Evolutionary conservation across 1,140 invertebrate genomes (phyloP).

Genomic region (Drosophila ambigua): DNA sequence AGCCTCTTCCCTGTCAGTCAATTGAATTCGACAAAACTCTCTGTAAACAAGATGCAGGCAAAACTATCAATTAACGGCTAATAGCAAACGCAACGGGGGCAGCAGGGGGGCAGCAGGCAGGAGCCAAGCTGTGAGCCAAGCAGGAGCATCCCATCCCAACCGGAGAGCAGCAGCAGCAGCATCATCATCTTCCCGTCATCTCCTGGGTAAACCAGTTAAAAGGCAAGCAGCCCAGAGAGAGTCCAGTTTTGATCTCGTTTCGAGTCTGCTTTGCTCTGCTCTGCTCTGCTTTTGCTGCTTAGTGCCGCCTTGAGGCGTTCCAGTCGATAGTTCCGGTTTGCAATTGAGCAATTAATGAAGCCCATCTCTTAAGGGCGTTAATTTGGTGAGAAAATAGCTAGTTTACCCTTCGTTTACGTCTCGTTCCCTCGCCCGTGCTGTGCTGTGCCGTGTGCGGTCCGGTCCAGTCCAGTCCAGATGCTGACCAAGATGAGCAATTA

Average conservation of each 20-base stretch:
- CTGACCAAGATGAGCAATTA: conserved; percentile 41
- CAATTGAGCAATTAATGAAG: conserved; percentile 76
- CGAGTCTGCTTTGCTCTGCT: background rate
- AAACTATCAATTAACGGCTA: conserved; percentile 79
- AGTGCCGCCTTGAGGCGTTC: conserved; percentile 33
- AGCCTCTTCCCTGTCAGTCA: conserved; percentile 31
- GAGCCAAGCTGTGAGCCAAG: conserved; percentile 3
- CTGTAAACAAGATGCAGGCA: conserved; percentile 58
- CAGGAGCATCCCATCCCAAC: conserved; percentile 14
- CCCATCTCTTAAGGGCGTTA: conserved; percentile 52
- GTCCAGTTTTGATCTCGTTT: conserved; percentile 65
- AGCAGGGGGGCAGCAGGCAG: background rate
- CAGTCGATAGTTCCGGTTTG: conserved; percentile 65
- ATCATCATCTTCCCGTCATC: background rate
- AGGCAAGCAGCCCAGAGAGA: conserved; percentile 20
- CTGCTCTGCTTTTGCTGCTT: conserved; percentile 1
- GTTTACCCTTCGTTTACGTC: conserved; percentile 1
- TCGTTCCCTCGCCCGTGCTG: too few relatives aligned
- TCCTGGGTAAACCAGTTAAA: conserved; percentile 38
- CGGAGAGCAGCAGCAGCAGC: conserved; percentile 7
- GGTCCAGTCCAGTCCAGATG: conserved; percentile 21
- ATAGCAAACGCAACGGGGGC: conserved; percentile 50
- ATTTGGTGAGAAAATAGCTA: conserved; percentile 72
- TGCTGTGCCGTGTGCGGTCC: conserved; percentile 5
- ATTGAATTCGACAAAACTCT: conserved; percentile 51